These are phyloP conservation scores for Ctena decussata DNA, from an alignment of 2,888 invertebrate species.

Conservation along the genomic window DNA sequence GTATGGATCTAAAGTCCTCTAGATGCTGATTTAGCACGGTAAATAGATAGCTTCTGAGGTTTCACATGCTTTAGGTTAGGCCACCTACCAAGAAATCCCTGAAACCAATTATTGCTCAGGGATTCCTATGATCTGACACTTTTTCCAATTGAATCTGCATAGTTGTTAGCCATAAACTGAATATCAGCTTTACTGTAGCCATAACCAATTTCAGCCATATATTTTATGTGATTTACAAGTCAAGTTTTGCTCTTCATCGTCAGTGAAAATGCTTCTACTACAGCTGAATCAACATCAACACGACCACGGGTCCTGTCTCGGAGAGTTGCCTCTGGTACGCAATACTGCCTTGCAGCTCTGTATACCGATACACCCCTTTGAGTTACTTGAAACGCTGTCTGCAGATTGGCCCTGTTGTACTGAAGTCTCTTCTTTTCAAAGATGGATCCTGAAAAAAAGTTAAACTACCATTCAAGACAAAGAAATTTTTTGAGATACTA, in stretches of 20 bases:
- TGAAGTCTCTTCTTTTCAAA: not conserved
- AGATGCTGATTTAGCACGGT: too few relatives aligned
- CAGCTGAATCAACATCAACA: not conserved
- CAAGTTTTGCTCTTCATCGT: not conserved
- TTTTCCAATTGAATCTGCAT: not conserved
- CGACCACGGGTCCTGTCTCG: not conserved
- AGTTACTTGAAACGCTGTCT: not conserved
- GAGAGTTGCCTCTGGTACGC: not conserved
- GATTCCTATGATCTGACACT: not conserved
- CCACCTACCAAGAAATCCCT: not conserved
- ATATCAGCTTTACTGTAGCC: not conserved
- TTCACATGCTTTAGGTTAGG: not conserved
- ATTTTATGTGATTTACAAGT: not conserved
- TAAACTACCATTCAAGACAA: too few relatives aligned
- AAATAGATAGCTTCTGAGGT: not conserved
- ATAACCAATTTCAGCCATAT: not conserved
- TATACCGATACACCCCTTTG: not conserved
- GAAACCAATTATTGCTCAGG: not conserved
- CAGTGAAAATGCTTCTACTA: not conserved
- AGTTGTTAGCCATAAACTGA: not conserved
- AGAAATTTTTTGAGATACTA: too few relatives aligned
- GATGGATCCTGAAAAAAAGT: not conserved
- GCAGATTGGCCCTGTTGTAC: not conserved
- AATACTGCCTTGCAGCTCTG: not conserved
- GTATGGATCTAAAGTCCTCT: too few relatives aligned